phyloP scores from a whole-genome alignment of 2,113 vertebrate species.

The Xenus cinereus region DNA sequence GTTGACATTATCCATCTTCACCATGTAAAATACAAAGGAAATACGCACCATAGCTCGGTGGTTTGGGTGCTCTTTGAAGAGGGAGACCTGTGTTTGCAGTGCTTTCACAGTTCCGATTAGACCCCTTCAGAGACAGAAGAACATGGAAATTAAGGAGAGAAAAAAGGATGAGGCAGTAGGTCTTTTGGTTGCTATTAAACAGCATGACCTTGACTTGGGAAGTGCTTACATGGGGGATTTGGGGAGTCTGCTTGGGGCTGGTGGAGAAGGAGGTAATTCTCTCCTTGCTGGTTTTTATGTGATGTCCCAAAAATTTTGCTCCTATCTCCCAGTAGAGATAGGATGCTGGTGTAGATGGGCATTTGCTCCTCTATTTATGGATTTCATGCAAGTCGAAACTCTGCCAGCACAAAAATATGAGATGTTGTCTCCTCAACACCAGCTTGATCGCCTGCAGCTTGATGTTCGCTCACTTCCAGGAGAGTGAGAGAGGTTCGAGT shows the following conservation, averaged over 20 bases:
- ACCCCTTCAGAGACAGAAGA: not conserved
- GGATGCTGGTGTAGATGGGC: not conserved
- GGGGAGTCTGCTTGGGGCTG: not conserved
- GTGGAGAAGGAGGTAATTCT: not conserved
- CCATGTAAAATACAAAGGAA: not conserved
- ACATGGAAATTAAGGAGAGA: not conserved
- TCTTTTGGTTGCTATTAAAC: not conserved
- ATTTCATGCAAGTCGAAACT: not conserved
- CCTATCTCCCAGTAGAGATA: not conserved
- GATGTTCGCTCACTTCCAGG: not conserved
- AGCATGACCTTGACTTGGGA: not conserved
- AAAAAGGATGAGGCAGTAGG: not conserved
- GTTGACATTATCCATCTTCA: not conserved
- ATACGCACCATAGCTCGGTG: not conserved
- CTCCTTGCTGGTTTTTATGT: not conserved
- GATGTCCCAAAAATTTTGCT: not conserved
- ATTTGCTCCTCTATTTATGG: not conserved
- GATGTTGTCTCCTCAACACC: not conserved
- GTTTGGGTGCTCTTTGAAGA: not conserved
- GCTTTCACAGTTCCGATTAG: not conserved
- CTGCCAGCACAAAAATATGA: not conserved
- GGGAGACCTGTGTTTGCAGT: not conserved
- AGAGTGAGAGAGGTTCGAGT: accelerated
- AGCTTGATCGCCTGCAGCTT: accelerated
- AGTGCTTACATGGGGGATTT: not conserved